These are phyloP conservation scores for Dicyrtomina minuta DNA, from an alignment of 2,888 invertebrate species.

Conservation along the genomic window DNA sequence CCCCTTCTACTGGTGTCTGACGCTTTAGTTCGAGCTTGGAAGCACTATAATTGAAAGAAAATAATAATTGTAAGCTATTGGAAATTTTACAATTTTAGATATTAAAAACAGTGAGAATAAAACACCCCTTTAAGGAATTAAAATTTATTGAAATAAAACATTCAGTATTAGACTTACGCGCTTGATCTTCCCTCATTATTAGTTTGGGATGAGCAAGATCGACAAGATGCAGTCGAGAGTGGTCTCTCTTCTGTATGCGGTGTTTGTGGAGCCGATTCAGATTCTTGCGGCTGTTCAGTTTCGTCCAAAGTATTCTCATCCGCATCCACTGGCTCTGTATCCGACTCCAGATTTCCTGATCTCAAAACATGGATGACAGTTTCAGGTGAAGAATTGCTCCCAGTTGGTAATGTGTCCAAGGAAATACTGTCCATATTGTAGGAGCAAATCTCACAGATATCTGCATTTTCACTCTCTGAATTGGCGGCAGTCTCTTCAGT, in stretches of 20 bases:
- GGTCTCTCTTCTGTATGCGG: conserved; percentile 1
- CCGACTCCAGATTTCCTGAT: not conserved
- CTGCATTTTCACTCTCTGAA: too few species aligned
- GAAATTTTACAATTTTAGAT: too few species aligned
- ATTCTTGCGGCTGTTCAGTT: too few species aligned
- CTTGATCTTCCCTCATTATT: conserved; percentile 10
- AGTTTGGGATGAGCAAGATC: not conserved
- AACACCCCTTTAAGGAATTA: too few species aligned
- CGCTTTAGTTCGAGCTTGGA: not conserved
- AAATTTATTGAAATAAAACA: not conserved
- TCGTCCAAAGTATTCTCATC: too few species aligned
- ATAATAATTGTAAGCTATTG: too few species aligned
- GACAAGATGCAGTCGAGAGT: not conserved
- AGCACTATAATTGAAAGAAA: too few species aligned
- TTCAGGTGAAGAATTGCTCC: conserved; percentile 48
- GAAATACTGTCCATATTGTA: conserved; percentile 12
- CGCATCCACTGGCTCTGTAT: too few species aligned
- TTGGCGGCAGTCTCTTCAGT: too few species aligned
- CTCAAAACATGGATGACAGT: conserved; percentile 39
- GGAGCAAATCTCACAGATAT: too few species aligned
- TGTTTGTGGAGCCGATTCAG: not conserved
- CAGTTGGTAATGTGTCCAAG: conserved; percentile 32
- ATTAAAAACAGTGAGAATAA: too few species aligned
- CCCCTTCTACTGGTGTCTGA: not conserved
- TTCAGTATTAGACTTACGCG: not conserved